A percentile compares a stretch with the other conserved stretches of the same genome.
Evolutionary conservation across 2,113 vertebrate species (phyloP).

Genomic region (Lophotis ruficrista): DNA sequence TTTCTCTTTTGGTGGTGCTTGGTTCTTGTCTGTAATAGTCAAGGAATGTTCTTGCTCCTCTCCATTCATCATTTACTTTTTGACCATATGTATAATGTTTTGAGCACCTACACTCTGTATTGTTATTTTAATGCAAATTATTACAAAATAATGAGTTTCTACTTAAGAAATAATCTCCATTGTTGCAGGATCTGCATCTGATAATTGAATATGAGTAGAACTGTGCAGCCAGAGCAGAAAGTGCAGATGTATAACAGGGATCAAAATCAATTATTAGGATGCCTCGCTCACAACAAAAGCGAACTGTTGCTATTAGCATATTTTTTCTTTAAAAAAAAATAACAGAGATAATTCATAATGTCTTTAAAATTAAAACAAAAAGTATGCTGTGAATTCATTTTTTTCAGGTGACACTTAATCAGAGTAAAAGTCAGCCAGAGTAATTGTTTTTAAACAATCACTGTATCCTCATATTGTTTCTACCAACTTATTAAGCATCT

Average conservation of each 20-base stretch:
- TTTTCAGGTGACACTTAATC: neutral
- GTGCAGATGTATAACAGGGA: neutral
- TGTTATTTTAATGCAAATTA: slow-evolving; percentile 59
- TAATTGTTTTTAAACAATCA: slow-evolving; percentile 14
- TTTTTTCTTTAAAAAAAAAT: neutral
- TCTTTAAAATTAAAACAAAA: slow-evolving; percentile 18
- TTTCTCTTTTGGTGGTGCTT: neutral
- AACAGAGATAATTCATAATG: neutral
- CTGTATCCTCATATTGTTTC: neutral
- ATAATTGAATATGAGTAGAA: slow-evolving; percentile 6
- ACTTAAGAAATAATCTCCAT: slow-evolving; percentile 9
- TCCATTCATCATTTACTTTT: neutral
- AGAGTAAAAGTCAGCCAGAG: neutral
- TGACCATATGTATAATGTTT: neutral
- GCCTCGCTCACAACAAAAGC: neutral
- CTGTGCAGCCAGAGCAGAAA: neutral
- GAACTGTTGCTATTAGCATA: neutral
- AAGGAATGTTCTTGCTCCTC: neutral
- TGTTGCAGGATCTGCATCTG: neutral
- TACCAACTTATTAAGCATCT: slow-evolving; percentile 11
- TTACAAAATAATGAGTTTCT: slow-evolving; percentile 48
- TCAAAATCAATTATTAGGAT: neutral
- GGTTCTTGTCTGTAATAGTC: neutral
- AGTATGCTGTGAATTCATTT: neutral
- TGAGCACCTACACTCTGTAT: neutral